These are phyloP conservation scores for Marronus borbonicus DNA, from an alignment of 2,888 invertebrate genomes.

Conservation along the genomic window DNA sequence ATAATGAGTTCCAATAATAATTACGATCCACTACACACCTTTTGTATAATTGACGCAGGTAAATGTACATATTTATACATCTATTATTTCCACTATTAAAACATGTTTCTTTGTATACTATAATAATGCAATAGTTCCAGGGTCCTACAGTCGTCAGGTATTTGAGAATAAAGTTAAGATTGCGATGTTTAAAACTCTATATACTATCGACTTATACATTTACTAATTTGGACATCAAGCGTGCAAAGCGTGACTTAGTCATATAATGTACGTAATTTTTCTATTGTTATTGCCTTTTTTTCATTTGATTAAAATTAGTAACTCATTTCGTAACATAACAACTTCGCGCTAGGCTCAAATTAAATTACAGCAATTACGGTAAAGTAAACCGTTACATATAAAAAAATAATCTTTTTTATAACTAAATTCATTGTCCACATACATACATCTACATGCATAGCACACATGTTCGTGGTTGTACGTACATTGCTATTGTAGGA, in stretches of 20 bases:
- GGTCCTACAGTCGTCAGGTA: no score
- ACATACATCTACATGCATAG: neutral
- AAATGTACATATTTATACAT: no score
- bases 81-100: no score
- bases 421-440: slow-evolving; percentile 33
- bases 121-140: no score
- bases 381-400: slow-evolving; percentile 35
- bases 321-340: slow-evolving; percentile 22
- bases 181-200: no score
- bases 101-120: no score
- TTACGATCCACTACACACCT: no score
- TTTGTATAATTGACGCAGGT: no score
- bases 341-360: slow-evolving; percentile 15
- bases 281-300: slow-evolving; percentile 27
- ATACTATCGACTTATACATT: neutral
- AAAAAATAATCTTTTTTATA: slow-evolving; percentile 30
- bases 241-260: neutral
- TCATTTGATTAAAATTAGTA: slow-evolving; percentile 21
- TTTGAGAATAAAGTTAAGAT: no score
- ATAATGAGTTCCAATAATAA: no score
- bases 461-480: slow-evolving; percentile 20
- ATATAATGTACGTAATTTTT: slow-evolving; percentile 6
- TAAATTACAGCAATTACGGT: slow-evolving; percentile 37
- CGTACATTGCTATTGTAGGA: slow-evolving; percentile 20
- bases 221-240: slow-evolving; percentile 6